These are phyloP conservation scores for Merluccius polli DNA, from an alignment of 2,797 vertebrate species.

Conservation along the genomic window DNA sequence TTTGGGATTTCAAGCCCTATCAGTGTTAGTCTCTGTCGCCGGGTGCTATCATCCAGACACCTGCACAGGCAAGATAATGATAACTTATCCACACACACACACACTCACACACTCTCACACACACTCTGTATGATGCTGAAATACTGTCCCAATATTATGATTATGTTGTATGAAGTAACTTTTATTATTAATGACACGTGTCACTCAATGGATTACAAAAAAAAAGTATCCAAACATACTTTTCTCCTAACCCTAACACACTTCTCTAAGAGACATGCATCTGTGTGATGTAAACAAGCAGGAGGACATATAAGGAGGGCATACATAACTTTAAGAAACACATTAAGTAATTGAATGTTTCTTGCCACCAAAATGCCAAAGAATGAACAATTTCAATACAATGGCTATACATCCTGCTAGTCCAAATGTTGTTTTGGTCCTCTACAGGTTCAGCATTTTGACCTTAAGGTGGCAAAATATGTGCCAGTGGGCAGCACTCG, in stretches of 20 bases:
- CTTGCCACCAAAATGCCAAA: not conserved
- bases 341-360: not conserved
- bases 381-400: not conserved
- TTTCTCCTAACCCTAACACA: too few relatives aligned
- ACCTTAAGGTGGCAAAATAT: conserved; percentile 43
- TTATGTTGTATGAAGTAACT: too few relatives aligned
- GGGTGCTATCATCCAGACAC: conserved; percentile 36
- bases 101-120: too few relatives aligned
- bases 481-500: conserved; percentile 22
- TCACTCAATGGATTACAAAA: too few relatives aligned
- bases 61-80: conserved; percentile 25
- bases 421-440: not conserved
- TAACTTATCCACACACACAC: not conserved
- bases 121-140: not conserved
- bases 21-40: conserved; percentile 31
- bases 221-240: too few relatives aligned
- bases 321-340: not conserved
- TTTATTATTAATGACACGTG: too few relatives aligned
- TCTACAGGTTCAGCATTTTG: conserved; percentile 21
- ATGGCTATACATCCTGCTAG: not conserved
- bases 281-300: too few relatives aligned
- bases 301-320: too few relatives aligned
- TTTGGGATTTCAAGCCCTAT: conserved; percentile 35
- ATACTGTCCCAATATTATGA: not conserved
- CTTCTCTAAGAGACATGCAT: too few relatives aligned